Conservation (phyloP, 92 coral and sea anemone species). For the Umimayanthus chanpuru region DNA sequence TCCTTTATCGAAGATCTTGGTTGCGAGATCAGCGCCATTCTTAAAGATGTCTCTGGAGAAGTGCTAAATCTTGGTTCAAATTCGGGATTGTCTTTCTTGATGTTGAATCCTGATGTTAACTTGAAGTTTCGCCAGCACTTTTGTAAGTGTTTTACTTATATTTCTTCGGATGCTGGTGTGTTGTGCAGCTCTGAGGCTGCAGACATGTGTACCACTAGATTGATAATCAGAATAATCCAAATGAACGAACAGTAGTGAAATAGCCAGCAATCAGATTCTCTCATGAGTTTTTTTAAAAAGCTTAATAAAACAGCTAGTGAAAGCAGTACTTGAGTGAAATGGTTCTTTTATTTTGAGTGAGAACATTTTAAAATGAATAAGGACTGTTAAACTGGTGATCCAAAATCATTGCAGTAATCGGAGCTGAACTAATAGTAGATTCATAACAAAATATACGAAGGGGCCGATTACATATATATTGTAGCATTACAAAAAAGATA, state of each 20-base stretch:
- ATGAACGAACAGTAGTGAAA: neutral
- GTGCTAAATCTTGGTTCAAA: neutral
- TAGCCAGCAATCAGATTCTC: slow-evolving; percentile 1
- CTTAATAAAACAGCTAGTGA: neutral
- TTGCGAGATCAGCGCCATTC: neutral
- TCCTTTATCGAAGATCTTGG: neutral
- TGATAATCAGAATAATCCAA: neutral
- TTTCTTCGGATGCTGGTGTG: neutral
- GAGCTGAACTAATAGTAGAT: neutral
- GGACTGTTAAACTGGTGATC: slow-evolving; percentile 9
- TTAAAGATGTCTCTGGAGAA: slow-evolving; percentile 5
- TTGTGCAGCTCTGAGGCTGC: neutral
- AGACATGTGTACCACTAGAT: neutral
- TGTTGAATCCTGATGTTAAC: slow-evolving; percentile 3
- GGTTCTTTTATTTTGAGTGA: neutral
- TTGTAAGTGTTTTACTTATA: neutral
- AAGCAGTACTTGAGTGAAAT: neutral
- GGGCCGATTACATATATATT: too few relatives aligned
- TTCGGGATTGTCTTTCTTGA: slow-evolving; percentile 3
- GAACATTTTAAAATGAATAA: too few relatives aligned
- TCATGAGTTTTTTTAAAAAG: neutral
- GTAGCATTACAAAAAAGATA: too few relatives aligned
- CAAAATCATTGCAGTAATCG: neutral
- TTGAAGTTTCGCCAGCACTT: slow-evolving; percentile 5
- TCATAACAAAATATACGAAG: neutral